A percentile compares a stretch with the other conserved stretches of the same genome.
phyloP scores from a whole-genome alignment of 2,797 vertebrate genomes.

The Schizopygopsis pylzovi region DNA sequence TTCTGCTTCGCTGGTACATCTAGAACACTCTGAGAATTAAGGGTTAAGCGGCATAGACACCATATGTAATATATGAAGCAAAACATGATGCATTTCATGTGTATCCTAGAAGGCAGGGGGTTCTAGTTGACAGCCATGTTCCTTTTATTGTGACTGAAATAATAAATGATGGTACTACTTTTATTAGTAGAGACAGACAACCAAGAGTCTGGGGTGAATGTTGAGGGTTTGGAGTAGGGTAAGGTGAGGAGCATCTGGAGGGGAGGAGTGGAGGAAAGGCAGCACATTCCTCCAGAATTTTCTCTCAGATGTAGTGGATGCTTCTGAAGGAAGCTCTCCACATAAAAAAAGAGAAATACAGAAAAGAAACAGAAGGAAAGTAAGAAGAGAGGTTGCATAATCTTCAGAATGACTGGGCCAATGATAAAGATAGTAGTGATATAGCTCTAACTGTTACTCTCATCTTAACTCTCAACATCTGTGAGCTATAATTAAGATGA shows the following conservation, averaged over 20 bases:
- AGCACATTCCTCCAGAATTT: constrained; percentile 37
- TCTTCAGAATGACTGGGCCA: constrained; percentile 24
- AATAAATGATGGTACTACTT: background rate
- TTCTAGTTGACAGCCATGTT: background rate
- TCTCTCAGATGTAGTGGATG: constrained; percentile 26
- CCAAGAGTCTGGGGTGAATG: constrained; percentile 60
- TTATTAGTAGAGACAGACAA: constrained; percentile 39
- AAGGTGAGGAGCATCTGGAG: constrained; percentile 54
- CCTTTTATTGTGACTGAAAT: constrained; percentile 12
- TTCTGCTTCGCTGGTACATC: constrained; percentile 57
- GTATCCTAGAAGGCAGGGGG: background rate
- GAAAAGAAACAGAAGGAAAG: background rate
- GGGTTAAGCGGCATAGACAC: background rate
- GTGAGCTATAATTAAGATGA: constrained; percentile 19
- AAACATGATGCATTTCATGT: constrained; percentile 13
- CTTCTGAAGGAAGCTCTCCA: constrained; percentile 7
- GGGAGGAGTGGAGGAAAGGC: constrained; percentile 15
- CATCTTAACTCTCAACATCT: background rate
- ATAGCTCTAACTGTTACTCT: constrained; percentile 14
- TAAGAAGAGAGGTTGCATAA: constrained; percentile 26
- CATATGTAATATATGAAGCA: background rate
- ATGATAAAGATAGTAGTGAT: constrained; percentile 9
- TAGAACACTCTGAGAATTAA: background rate
- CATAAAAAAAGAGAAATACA: constrained; percentile 3
- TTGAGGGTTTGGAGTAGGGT: constrained; percentile 63